A percentile compares a stretch with the other conserved stretches of the same genome.
Evolutionary conservation across 2,888 invertebrate genomes (phyloP).

Genomic region (Euplexia lucipara): DNA sequence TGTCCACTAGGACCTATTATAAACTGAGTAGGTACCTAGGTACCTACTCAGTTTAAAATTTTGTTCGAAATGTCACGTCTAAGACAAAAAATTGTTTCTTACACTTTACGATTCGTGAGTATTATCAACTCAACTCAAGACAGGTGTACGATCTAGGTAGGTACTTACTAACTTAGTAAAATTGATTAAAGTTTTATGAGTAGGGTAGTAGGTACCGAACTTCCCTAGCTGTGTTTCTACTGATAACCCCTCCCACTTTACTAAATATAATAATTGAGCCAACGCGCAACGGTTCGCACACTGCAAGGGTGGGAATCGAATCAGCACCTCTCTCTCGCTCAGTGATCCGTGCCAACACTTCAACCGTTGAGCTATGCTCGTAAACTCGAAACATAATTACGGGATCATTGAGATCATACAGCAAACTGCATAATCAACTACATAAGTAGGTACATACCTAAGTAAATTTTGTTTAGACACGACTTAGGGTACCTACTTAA

Average conservation of each 20-base stretch:
- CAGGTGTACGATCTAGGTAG: no score
- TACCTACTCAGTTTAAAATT: no score
- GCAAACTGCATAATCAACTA: background rate
- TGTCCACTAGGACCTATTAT: no score
- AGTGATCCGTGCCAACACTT: background rate
- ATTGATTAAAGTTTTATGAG: no score
- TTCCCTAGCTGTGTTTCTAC: background rate
- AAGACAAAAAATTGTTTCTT: no score
- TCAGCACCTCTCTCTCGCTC: background rate
- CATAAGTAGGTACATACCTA: no score
- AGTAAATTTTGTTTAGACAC: no score
- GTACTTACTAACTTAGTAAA: no score
- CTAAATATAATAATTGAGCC: slow-evolving; percentile 7
- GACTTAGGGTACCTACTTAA: no score
- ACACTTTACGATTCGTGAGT: background rate
- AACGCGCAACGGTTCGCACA: slow-evolving; percentile 20
- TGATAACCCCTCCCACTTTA: background rate
- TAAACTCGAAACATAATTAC: background rate
- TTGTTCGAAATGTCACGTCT: no score
- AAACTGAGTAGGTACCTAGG: no score
- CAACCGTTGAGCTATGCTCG: background rate
- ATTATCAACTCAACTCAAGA: no score
- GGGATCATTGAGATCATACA: background rate
- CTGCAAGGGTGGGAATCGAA: slow-evolving; percentile 1
- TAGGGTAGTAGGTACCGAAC: background rate